A percentile compares a stretch with the other conserved stretches of the same genome.
These are phyloP conservation scores for Manacus vitellinus DNA, from an alignment of 2,113 vertebrate species.

Conservation along the genomic window DNA sequence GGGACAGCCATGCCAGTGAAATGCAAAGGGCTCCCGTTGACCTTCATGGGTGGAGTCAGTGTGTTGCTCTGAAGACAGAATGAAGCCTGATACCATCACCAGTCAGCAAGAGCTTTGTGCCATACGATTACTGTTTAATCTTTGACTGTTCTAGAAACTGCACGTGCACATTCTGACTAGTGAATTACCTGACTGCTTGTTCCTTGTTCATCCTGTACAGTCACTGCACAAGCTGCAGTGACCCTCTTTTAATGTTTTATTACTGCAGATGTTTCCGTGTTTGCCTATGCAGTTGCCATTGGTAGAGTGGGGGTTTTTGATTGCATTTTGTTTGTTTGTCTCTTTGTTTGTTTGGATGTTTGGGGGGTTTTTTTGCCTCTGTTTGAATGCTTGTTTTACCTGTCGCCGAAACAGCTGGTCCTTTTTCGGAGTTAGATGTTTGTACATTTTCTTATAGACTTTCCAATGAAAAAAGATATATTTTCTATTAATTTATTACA, in stretches of 20 bases:
- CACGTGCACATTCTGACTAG: not conserved
- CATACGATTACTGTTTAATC: not conserved
- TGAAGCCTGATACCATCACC: not conserved
- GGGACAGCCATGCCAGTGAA: not conserved
- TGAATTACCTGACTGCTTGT: not conserved
- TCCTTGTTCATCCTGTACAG: not conserved
- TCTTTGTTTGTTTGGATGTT: conserved; percentile 22
- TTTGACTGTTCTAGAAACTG: not conserved
- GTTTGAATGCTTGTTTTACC: conserved; percentile 64
- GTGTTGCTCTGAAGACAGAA: not conserved
- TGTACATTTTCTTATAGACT: conserved; percentile 85
- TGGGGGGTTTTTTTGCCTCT: not conserved
- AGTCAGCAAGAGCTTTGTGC: not conserved
- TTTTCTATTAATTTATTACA: conserved; percentile 99
- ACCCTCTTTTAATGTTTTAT: not conserved
- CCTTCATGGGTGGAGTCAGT: not conserved
- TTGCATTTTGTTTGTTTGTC: not conserved
- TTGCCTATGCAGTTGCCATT: not conserved
- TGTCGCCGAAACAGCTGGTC: conserved; percentile 91
- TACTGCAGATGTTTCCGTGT: not conserved
- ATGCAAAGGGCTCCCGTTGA: not conserved
- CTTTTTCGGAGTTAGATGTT: conserved; percentile 89
- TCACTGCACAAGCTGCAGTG: not conserved
- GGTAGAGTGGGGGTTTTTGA: not conserved
- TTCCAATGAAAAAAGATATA: conserved; percentile 85